Evolutionary conservation across 2,113 vertebrate genomes (phyloP).

Genomic region (Epinephelus cyanopodus): DNA sequence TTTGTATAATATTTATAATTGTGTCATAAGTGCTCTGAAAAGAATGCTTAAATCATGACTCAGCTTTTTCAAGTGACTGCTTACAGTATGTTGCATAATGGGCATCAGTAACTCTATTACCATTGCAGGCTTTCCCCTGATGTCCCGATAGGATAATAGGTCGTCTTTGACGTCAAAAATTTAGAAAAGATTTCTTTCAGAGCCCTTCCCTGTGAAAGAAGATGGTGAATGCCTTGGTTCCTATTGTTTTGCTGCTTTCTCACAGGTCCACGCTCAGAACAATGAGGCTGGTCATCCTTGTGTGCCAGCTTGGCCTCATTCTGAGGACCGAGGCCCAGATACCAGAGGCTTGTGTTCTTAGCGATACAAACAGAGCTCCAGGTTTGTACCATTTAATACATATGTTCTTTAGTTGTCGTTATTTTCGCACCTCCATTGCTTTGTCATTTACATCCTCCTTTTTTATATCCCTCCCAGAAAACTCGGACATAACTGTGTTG

Average conservation of each 20-base stretch:
- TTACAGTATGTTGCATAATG: slow-evolving; percentile 13
- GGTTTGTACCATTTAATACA: slow-evolving; percentile 55
- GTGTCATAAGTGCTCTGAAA: not conserved
- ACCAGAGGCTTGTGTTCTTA: not conserved
- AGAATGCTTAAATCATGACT: not conserved
- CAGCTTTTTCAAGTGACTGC: not conserved
- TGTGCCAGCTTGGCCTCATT: slow-evolving; percentile 74
- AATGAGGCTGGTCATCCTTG: slow-evolving; percentile 73
- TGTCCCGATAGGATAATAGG: not conserved
- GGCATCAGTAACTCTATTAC: not conserved
- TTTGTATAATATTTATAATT: not conserved
- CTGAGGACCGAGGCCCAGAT: slow-evolving; percentile 64
- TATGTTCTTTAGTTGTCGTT: not conserved
- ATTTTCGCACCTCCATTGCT: not conserved
- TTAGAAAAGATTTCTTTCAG: slow-evolving; percentile 17
- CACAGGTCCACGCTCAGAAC: slow-evolving; percentile 50
- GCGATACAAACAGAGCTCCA: slow-evolving; percentile 74
- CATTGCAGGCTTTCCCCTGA: not conserved
- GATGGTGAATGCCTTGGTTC: slow-evolving; percentile 9
- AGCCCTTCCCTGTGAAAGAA: slow-evolving; percentile 13
- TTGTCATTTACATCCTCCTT: not conserved
- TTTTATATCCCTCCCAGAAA: slow-evolving; percentile 65
- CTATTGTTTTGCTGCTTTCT: slow-evolving; percentile 38
- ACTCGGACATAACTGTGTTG: slow-evolving; percentile 76
- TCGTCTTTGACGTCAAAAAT: not conserved